A percentile compares a stretch with the other conserved stretches of the same genome.
phyloP scores from a whole-genome alignment of 1,140 invertebrate genomes.

The Olivierus martensii region DNA sequence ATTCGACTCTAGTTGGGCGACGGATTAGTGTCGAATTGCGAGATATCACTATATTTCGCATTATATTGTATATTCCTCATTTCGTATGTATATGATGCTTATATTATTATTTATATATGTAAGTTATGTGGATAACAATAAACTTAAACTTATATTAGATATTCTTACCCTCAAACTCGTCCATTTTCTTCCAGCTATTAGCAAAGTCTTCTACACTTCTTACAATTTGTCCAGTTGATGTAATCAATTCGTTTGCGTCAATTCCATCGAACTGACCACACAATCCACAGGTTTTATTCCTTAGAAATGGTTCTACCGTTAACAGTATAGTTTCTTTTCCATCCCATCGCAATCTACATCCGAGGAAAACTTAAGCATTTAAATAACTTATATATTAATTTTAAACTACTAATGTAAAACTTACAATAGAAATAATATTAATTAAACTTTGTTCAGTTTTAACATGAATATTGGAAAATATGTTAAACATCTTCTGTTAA shows the following conservation, averaged over 20 bases:
- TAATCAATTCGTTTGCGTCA: constrained; percentile 49
- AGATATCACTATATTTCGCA: no score
- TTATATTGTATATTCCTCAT: no score
- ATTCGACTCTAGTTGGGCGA: no score
- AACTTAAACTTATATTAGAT: no score
- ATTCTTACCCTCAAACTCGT: constrained; percentile 44
- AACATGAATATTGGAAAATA: no score
- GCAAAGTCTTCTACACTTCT: constrained; percentile 39
- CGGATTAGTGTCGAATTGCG: no score
- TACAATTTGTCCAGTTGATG: constrained; percentile 36
- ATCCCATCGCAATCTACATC: constrained; percentile 53
- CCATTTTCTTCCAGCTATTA: constrained; percentile 45
- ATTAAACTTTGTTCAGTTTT: no score
- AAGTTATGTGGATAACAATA: no score
- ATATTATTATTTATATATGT: no score
- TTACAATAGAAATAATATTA: not conserved
- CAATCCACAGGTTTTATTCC: constrained; percentile 61
- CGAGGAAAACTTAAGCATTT: not conserved
- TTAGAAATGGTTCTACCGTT: constrained; percentile 34
- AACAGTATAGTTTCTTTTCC: constrained; percentile 23
- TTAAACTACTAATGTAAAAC: not conserved
- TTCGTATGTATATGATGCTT: no score
- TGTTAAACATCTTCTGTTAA: no score
- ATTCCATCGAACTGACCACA: constrained; percentile 63
- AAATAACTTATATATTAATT: not conserved